Conservation (phyloP, 2,113 vertebrate species). For the Scortum barcoo region DNA sequence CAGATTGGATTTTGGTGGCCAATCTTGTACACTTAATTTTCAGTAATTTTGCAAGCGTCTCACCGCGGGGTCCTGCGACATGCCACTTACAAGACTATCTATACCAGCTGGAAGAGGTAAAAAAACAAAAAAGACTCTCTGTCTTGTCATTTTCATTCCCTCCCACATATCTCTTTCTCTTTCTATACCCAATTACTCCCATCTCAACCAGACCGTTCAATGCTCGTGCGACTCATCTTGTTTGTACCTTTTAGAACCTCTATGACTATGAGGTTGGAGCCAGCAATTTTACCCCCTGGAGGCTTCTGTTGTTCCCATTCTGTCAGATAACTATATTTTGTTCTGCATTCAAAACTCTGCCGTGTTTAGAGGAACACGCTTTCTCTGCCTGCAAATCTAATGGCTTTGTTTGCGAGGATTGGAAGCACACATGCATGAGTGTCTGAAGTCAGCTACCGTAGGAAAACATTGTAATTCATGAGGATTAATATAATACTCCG, state of each 20-base stretch:
- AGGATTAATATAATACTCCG: conserved; percentile 21
- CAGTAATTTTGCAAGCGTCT: conserved; percentile 65
- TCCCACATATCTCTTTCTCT: conserved; percentile 34
- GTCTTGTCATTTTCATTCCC: conserved; percentile 39
- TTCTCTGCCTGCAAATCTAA: background rate
- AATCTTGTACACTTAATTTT: conserved; percentile 80
- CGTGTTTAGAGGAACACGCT: conserved; percentile 10
- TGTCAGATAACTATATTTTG: conserved; percentile 59
- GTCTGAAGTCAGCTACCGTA: conserved; percentile 23
- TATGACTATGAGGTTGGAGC: conserved; percentile 32
- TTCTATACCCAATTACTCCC: conserved; percentile 51
- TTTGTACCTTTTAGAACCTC: conserved; percentile 61
- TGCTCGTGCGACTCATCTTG: conserved; percentile 35
- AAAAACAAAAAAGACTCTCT: background rate
- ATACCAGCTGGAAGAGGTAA: conserved; percentile 16
- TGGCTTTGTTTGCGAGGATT: conserved; percentile 17
- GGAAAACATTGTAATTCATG: conserved; percentile 16
- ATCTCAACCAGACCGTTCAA: conserved; percentile 42
- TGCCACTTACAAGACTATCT: conserved; percentile 63
- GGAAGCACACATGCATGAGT: background rate
- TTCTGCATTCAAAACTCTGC: conserved; percentile 44
- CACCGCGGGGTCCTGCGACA: conserved; percentile 48
- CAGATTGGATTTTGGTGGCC: conserved; percentile 78
- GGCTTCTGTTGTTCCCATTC: conserved; percentile 57
- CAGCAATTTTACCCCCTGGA: conserved; percentile 28